Base-by-base conservation (phyloP, 2,113 vertebrate species). In the Scophthalmus maximus region DNA sequence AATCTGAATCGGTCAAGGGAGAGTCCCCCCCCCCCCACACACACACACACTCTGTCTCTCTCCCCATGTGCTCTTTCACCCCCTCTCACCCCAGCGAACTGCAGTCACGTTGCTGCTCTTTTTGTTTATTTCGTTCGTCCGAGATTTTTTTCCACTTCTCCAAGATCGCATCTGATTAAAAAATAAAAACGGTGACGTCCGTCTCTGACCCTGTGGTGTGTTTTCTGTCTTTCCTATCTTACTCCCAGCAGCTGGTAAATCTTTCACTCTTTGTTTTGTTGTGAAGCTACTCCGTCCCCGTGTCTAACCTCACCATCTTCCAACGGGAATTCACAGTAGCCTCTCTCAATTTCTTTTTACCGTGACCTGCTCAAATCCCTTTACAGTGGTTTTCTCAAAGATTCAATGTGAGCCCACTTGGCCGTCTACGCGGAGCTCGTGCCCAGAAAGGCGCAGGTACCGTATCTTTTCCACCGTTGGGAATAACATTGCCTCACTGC, bases 1-100 rank as follows among this genome's bases (percentile, higher is more conserved):
- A 88, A 87, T 85, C 79, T 73, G 68, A 79, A 67, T 70, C 64
- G 49, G 71, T 20, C 38, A 7, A 58, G 63, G 58, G 76, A 84
- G 71, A 87, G 74, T 66, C 74, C 60, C 71, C 60, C 73, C 81
- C 27, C 49, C 60, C 53, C 53, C 6, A 6, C 27, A 29, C 29
- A 46, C 5, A 46, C 14, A 46, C 42, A 46, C 18, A 14, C 34
- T 66, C 64, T 61, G 32, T 50, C 56, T 25, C 22, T 55, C 32
- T n/a, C n/a, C n/a, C n/a, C n/a, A n/a, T n/a, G 1, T 47, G 52
- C 61, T 44, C 79, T 81, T 83, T 81, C 40, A 71, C 70, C 74
- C 73, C 66, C 27, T 77, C n/a, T n/a, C n/a, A n/a, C n/a, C n/a
- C n/a, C n/a, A n/a, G n/a, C n/a, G n/a, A 47, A 65, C 77, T 67